Evolutionary conservation across 2,797 vertebrate species (phyloP).

Genomic region (Anableps anableps): DNA sequence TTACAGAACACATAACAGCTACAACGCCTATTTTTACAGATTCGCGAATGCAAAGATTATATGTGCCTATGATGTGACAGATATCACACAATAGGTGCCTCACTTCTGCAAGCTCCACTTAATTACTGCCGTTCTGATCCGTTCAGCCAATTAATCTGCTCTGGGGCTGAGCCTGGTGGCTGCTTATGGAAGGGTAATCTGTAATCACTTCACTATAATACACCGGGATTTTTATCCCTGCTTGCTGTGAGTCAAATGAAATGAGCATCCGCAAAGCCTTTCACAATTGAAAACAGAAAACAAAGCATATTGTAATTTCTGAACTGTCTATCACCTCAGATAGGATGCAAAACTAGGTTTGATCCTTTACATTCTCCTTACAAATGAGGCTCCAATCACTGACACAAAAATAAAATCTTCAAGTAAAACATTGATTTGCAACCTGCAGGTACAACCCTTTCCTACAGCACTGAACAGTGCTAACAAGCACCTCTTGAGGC

Average conservation of each 20-base stretch:
- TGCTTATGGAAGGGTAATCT: constrained; percentile 29
- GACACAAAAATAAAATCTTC: constrained; percentile 1
- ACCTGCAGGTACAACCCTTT: constrained; percentile 26
- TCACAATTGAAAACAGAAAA: neutral
- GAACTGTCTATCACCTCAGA: constrained; percentile 3
- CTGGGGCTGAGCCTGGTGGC: constrained; percentile 16
- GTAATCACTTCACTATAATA: constrained; percentile 34
- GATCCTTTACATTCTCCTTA: constrained; percentile 13
- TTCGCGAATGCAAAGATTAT: neutral
- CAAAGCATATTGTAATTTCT: constrained; percentile 1
- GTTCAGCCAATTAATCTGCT: constrained; percentile 37
- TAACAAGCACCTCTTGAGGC: constrained; percentile 5
- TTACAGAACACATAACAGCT: neutral
- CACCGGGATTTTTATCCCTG: constrained; percentile 16
- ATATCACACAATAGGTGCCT: constrained; percentile 1
- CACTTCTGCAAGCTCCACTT: constrained; percentile 16
- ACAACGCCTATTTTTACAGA: neutral
- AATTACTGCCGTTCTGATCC: constrained; percentile 30
- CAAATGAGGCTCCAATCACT: constrained; percentile 32
- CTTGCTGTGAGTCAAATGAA: constrained; percentile 1
- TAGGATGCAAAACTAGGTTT: neutral
- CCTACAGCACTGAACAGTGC: constrained; percentile 10
- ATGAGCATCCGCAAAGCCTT: neutral
- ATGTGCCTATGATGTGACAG: neutral
- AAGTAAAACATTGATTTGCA: constrained; percentile 25